Evolutionary conservation across 2,797 vertebrate genomes (phyloP), one percentile per base, ranked within the genome.

Genomic region (Rhinella marina): DNA sequence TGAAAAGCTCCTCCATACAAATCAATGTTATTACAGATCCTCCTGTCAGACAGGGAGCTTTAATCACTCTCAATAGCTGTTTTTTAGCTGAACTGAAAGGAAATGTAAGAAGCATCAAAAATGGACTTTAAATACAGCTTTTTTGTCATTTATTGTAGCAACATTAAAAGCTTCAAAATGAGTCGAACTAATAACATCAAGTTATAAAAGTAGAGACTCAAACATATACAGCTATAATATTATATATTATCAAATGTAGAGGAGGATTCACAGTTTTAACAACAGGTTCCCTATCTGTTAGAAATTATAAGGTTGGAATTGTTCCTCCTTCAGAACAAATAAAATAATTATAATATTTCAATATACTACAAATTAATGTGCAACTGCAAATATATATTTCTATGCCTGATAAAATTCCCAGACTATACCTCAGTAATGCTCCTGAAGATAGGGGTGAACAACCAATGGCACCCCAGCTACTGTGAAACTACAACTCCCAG

Each of bases 1-100:
- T 48, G 10, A 48, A 75, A 23, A 23, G 72, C 72, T 75, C 72
- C 29, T 50, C 72, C 72, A 75, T 50, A 75, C 41, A 75, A 41
- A 75, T 75, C 72, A 75, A 75, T 75, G 72, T 75, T 75, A 75
- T 75, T 75, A 75, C 21, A 75, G 32, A 50, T 50, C 48, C 72
- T 50, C 29, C 21, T 48, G 72, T 50, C 72, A 75, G 72, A 50
- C 19, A 23, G 72, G 72, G 9, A 75, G 72, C 29, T 50, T 75
- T 75, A 75, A 75, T 50, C 72, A 75, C 72, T 12, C 41, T 48
- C 41, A 75, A 75, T 75, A 50, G 72, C 41, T 75, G 72, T 48
- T 75, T 21, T 75, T 75, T 41, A 48, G 32, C 32, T 23, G 41
- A 48, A 50, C 41, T 48, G 7, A 75, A 75, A 75, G 32, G 32